phyloP scores from a whole-genome alignment of 2,888 invertebrate genomes.

The Lymantria dispar region DNA sequence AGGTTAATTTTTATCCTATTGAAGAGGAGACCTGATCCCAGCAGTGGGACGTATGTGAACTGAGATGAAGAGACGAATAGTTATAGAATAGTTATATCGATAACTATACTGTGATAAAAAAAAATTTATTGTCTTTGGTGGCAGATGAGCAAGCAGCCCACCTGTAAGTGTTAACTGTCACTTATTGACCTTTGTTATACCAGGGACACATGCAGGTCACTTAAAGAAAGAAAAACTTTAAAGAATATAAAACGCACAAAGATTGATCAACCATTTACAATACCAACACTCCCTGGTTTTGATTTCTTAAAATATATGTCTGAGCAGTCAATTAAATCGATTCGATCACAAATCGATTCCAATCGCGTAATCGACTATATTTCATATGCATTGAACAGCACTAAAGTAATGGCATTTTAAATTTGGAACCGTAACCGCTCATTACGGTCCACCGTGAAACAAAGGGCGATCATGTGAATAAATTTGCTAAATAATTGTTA shows the following conservation, averaged over 20 bases:
- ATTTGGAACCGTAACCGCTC: slow-evolving; percentile 55
- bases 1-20: too few relatives aligned
- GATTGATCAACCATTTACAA: background rate
- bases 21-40: too few relatives aligned
- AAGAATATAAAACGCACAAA: background rate
- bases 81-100: too few relatives aligned
- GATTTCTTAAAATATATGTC: background rate
- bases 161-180: too few relatives aligned
- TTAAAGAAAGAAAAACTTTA: too few relatives aligned
- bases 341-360: slow-evolving; percentile 10
- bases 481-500: slow-evolving; percentile 77
- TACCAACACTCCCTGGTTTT: background rate
- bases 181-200: too few relatives aligned
- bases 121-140: too few relatives aligned
- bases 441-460: slow-evolving; percentile 55
- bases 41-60: too few relatives aligned
- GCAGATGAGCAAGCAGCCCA: too few relatives aligned
- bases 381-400: slow-evolving; percentile 38
- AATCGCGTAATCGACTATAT: slow-evolving; percentile 19
- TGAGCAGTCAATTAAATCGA: slow-evolving; percentile 6
- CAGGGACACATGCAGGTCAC: too few relatives aligned
- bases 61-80: too few relatives aligned
- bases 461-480: slow-evolving; percentile 72
- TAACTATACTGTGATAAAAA: too few relatives aligned
- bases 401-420: slow-evolving; percentile 65